phyloP scores from a whole-genome alignment of 2,888 invertebrate genomes.

The Branchipolynoe longqiensis region DNA sequence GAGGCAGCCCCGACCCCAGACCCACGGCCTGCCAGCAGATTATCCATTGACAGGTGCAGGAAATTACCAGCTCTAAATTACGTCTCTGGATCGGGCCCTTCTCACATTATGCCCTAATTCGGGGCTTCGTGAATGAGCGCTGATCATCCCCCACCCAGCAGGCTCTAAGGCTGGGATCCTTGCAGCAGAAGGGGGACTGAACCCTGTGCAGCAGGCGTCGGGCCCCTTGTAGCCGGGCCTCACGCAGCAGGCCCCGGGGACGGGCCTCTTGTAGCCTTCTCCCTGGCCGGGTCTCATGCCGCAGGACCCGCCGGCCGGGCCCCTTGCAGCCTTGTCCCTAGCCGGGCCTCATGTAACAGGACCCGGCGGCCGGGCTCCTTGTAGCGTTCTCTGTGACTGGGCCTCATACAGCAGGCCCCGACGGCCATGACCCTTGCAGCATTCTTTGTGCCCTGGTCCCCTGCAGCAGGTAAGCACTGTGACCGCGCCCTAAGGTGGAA shows the following conservation, averaged over 20 bases:
- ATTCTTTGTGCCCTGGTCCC: too few species aligned
- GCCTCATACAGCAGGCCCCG: too few species aligned
- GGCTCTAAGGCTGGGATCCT: neutral
- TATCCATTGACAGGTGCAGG: constrained; percentile 52
- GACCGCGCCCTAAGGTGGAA: too few species aligned
- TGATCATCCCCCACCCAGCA: constrained; percentile 20
- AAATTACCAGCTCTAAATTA: constrained; percentile 47
- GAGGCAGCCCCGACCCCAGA: neutral
- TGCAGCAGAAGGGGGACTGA: neutral
- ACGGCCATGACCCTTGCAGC: too few species aligned
- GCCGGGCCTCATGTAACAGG: neutral
- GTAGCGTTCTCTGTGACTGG: too few species aligned
- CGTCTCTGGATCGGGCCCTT: constrained; percentile 10
- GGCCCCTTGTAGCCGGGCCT: too few species aligned
- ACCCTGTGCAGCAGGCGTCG: too few species aligned
- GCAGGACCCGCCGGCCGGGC: neutral
- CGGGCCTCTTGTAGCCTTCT: too few species aligned
- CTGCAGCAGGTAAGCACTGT: too few species aligned
- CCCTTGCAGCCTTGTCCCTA: neutral
- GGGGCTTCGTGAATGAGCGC: constrained; percentile 2
- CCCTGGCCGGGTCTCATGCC: too few species aligned
- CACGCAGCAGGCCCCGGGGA: too few species aligned
- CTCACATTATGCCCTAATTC: constrained; percentile 34
- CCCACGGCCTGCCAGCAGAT: constrained; percentile 11
- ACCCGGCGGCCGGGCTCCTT: too few species aligned